These are phyloP conservation scores for Amia ocellicauda DNA, from an alignment of 2,113 vertebrate genomes.

Conservation along the genomic window DNA sequence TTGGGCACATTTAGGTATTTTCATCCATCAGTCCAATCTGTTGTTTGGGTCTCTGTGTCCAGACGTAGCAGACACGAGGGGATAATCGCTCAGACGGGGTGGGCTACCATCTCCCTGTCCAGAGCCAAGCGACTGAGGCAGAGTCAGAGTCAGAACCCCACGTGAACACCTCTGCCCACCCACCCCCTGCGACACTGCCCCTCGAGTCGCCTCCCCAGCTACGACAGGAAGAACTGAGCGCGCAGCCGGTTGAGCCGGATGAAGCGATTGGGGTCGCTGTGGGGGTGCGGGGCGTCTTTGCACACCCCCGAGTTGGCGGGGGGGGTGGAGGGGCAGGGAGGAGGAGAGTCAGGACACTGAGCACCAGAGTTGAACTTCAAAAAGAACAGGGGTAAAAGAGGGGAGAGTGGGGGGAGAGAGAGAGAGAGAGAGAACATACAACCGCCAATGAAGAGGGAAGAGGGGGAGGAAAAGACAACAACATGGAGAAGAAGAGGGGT, in stretches of 20 bases:
- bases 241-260: conserved; percentile 65
- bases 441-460: conserved; percentile 24
- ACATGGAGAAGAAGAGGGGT: conserved; percentile 19
- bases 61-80: no score
- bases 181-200: no score
- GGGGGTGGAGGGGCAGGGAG: conserved; percentile 50
- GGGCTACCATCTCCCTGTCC: no score
- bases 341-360: conserved; percentile 58
- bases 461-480: conserved; percentile 44
- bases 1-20: no score
- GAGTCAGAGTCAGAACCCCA: no score
- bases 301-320: conserved; percentile 64
- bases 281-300: conserved; percentile 68
- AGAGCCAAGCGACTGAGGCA: no score
- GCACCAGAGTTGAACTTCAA: conserved; percentile 17
- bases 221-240: conserved; percentile 74
- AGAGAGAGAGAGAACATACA: conserved; percentile 16
- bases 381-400: conserved; percentile 25
- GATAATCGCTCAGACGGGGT: no score
- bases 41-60: no score
- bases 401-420: conserved; percentile 20
- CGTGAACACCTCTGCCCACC: no score
- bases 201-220: conserved; percentile 31
- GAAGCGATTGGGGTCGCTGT: conserved; percentile 56
- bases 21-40: no score